Base-by-base conservation (phyloP, 1,140 invertebrate genomes). In the Drosophila tsacasi region DNA sequence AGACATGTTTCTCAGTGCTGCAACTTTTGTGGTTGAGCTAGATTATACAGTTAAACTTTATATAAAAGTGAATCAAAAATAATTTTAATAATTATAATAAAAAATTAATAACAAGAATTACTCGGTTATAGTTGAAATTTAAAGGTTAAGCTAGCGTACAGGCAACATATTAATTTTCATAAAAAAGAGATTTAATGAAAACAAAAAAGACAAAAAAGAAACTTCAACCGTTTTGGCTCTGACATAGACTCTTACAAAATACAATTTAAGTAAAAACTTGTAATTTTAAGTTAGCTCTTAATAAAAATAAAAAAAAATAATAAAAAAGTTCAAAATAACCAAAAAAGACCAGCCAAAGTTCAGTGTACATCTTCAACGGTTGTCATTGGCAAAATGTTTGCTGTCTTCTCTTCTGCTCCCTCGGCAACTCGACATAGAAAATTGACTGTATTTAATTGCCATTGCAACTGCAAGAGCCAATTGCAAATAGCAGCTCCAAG, bases 381-480 rank as follows among this genome's bases (percentile, higher is more conserved):
- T 78, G 63, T 71, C 69, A 75, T 65, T 77, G 65, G 64, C 39
- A 65, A 83, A 76, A 77, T 75, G 66, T 85, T 81, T 32, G 42
- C 64, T 49, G 37, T 42, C 32, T 10, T 12, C 32, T 46, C 37
- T 61, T 39, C 23, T 44, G 50, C 44, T 66, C 21, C 42, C 65
- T 63, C 67, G 49, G 57, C 73, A 77, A 73, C 84, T 84, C 83
- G 61, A 55, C 63, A 64, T 55, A 66, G 44, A 76, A 75, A 78
- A 78, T 86, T 74, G 84, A 87, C 46, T 89, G 84, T 57, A 83
- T 89, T 87, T 87, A 89, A 89, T 90, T 89, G 81, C 77, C 50
- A 68, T 59, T 44, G 65, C 67, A 79, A 59, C 75, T 79, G 58
- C 65, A 57, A 40, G 60, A 68, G 57, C 23, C 30, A 52, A 35